These are phyloP conservation scores for Tragelaphus eurycerus DNA, from an alignment of 2,797 vertebrate species.

Conservation along the genomic window DNA sequence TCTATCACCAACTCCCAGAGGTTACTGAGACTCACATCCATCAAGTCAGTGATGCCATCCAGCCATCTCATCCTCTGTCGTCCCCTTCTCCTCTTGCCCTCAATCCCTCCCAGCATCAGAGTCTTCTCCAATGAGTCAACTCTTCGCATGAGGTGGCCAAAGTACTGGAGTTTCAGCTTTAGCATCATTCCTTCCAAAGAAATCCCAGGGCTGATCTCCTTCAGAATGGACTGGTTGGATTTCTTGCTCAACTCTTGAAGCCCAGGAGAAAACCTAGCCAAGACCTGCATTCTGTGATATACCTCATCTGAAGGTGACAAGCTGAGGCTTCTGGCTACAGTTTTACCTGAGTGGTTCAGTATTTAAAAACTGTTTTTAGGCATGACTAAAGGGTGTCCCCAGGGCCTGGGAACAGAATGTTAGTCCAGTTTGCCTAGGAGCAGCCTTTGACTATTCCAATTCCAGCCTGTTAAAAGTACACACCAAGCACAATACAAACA, in stretches of 20 bases:
- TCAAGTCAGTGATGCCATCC: no score
- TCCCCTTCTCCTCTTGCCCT: no score
- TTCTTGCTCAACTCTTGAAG: slow-evolving; percentile 3
- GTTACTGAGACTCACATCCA: no score
- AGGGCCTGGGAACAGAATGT: not conserved
- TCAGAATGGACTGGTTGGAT: no score
- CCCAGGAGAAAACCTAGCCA: not conserved
- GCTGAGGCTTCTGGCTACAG: not conserved
- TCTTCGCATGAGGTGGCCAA: no score
- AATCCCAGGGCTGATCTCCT: no score
- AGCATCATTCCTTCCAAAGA: no score
- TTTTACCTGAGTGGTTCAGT: not conserved
- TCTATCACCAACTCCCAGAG: no score
- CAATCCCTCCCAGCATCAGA: no score
- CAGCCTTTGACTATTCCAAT: not conserved
- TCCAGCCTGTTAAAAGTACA: not conserved
- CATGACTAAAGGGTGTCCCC: not conserved
- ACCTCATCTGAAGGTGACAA: not conserved
- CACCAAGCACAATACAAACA: not conserved
- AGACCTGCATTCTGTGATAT: not conserved
- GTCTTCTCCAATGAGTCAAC: no score
- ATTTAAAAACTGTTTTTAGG: not conserved
- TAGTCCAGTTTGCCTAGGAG: not conserved
- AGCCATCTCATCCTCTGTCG: no score
- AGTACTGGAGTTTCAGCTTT: no score